Evolutionary conservation across 2,888 invertebrate genomes (phyloP).

Genomic region (Cerceris rybyensis): DNA sequence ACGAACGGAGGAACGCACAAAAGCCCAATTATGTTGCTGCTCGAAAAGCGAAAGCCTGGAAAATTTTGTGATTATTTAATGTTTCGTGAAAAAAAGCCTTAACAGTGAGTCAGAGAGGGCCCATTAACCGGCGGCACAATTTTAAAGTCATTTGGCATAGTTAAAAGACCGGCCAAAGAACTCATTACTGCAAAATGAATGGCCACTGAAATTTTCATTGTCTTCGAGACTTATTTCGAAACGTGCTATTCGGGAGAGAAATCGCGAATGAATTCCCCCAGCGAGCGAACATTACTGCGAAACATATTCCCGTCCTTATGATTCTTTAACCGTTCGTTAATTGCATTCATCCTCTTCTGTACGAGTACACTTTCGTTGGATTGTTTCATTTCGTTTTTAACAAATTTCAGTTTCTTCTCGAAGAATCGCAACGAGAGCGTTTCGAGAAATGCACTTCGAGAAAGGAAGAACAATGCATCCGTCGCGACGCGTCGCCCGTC

Average conservation of each 20-base stretch:
- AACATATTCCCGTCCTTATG: no score
- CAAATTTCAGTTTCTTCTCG: no score
- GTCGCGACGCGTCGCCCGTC: background rate
- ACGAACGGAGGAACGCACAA: conserved; percentile 29
- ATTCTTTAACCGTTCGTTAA: no score
- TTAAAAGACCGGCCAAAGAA: conserved; percentile 52
- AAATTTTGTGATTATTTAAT: conserved; percentile 56
- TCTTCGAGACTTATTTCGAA: conserved; percentile 45
- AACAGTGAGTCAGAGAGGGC: conserved; percentile 15
- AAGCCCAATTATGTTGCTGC: conserved; percentile 53
- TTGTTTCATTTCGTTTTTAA: no score
- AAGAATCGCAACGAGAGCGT: no score
- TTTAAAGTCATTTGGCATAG: conserved; percentile 48
- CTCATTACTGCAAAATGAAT: conserved; percentile 51
- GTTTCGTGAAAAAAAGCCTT: conserved; percentile 26
- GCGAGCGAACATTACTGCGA: no score
- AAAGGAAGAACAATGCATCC: no score
- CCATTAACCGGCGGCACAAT: conserved; percentile 45
- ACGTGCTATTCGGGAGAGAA: conserved; percentile 34
- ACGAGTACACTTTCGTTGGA: no score
- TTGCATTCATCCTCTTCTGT: no score
- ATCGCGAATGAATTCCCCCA: background rate
- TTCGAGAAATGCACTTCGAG: no score
- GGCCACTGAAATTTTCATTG: conserved; percentile 54
- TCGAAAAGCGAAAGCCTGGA: conserved; percentile 41